These are phyloP conservation scores for Pygoscelis antarcticus DNA, from an alignment of 2,113 vertebrate genomes.

Conservation along the genomic window DNA sequence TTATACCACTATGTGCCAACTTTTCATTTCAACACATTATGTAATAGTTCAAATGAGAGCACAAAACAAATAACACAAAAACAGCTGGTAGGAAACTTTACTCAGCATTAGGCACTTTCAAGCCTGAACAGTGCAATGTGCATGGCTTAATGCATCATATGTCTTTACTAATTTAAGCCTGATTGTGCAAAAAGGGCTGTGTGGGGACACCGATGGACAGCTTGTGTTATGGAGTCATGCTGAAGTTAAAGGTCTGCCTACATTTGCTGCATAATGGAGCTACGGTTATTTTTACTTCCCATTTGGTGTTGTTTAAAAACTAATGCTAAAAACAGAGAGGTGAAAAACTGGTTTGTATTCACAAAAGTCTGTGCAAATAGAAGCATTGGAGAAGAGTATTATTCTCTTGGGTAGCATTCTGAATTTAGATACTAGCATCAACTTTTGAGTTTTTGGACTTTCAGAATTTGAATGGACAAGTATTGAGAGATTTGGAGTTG, in stretches of 20 bases:
- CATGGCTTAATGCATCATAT: constrained; percentile 30
- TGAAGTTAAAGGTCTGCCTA: neutral
- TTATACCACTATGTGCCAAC: neutral
- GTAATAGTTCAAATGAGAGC: constrained; percentile 39
- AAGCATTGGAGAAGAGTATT: neutral
- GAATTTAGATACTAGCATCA: neutral
- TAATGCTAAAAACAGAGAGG: neutral
- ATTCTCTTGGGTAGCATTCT: neutral
- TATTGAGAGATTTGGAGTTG: neutral
- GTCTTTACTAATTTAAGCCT: constrained; percentile 52
- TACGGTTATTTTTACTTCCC: neutral
- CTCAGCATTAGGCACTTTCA: constrained; percentile 42
- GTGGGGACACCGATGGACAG: neutral
- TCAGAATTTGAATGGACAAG: neutral
- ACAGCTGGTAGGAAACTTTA: constrained; percentile 58
- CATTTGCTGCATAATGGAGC: neutral
- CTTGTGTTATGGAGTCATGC: neutral
- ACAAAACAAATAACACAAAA: constrained; percentile 7
- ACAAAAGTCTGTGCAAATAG: neutral
- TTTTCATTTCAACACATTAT: constrained; percentile 39
- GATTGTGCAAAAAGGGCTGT: constrained; percentile 34
- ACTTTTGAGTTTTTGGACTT: neutral
- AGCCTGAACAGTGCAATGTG: constrained; percentile 16
- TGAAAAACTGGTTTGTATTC: neutral
- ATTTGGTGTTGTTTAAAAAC: constrained; percentile 16